phyloP scores from a whole-genome alignment of 2,797 vertebrate species.

The Xenops minutus region DNA sequence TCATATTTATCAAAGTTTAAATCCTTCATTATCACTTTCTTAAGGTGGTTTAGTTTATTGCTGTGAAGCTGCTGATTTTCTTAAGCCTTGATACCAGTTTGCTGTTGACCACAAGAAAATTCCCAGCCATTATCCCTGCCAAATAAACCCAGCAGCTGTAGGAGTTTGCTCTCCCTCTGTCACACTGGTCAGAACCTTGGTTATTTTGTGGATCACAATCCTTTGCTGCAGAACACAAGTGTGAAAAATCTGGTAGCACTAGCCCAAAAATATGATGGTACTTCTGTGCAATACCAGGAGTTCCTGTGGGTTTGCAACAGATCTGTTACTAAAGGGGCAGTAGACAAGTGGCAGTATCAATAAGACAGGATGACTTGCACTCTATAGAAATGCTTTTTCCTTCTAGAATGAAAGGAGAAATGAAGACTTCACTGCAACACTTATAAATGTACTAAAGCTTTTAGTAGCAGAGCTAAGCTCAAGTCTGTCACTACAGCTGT shows the following conservation, averaged over 20 bases:
- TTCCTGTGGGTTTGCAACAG: background rate
- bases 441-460: background rate
- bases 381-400: background rate
- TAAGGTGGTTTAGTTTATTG: background rate
- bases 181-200: background rate
- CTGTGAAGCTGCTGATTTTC: background rate
- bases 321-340: background rate
- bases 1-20: background rate
- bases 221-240: background rate
- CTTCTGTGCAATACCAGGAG: constrained; percentile 9
- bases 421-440: constrained; percentile 10
- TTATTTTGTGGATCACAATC: background rate
- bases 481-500: background rate
- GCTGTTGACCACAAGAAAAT: background rate
- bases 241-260: background rate
- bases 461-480: background rate
- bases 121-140: background rate
- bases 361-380: background rate
- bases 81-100: background rate
- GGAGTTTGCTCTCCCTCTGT: background rate
- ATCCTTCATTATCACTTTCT: background rate
- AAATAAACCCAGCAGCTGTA: background rate
- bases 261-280: background rate
- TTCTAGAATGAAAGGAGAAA: constrained; percentile 5
- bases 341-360: background rate